These are phyloP conservation scores for Lithophane socia DNA, from an alignment of 2,888 invertebrate species.

Conservation along the genomic window DNA sequence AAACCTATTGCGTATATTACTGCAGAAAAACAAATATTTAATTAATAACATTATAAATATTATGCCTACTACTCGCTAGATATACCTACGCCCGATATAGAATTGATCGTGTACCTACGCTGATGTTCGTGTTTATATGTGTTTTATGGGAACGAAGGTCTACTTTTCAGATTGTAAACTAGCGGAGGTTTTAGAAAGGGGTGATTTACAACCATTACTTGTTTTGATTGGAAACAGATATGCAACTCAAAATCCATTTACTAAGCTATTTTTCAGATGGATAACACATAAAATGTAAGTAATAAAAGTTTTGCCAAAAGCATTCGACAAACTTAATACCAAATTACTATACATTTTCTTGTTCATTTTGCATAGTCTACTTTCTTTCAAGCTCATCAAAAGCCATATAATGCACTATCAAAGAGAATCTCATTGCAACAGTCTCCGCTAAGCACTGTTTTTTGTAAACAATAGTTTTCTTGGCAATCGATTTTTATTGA, in stretches of 20 bases:
- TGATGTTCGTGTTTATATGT: conserved; percentile 49
- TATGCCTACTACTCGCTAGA: conserved; percentile 42
- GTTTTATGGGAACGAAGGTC: conserved; percentile 59
- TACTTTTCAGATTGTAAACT: conserved; percentile 57
- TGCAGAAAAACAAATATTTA: conserved; percentile 56
- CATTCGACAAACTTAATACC: conserved; percentile 2
- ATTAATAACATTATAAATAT: conserved; percentile 54
- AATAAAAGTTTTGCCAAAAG: neutral
- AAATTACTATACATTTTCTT: neutral
- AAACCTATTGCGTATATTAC: conserved; percentile 60
- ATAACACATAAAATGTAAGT: neutral
- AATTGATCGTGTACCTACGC: conserved; percentile 24
- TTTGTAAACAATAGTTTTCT: conserved; percentile 50
- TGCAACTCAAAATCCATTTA: neutral
- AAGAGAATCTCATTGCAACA: conserved; percentile 38
- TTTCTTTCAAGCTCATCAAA: conserved; percentile 22
- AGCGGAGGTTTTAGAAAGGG: neutral
- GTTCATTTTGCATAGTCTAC: neutral
- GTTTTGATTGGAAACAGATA: neutral
- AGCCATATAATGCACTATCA: conserved; percentile 32
- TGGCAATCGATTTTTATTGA: conserved; percentile 48
- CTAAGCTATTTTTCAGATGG: neutral
- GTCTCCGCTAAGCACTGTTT: conserved; percentile 30
- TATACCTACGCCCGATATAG: conserved; percentile 45
- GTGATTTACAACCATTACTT: neutral